phyloP scores from a whole-genome alignment of 2,888 invertebrate genomes.

The Hipparchia semele region DNA sequence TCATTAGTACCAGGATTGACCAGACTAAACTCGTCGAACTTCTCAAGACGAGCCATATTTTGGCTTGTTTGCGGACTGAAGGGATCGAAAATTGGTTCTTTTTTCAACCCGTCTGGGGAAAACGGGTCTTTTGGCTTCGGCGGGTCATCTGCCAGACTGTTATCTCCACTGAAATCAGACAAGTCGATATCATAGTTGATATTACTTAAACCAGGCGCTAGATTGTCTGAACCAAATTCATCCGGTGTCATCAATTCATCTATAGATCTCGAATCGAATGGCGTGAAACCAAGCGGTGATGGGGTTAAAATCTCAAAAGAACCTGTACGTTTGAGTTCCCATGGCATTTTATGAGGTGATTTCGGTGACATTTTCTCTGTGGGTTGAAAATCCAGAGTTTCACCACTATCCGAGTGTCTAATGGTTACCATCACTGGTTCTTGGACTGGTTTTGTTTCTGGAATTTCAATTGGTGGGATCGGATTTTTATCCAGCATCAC shows the following conservation, averaged over 20 bases:
- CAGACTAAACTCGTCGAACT: slow-evolving; percentile 68
- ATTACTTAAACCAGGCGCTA: slow-evolving; percentile 85
- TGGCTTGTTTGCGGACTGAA: slow-evolving; percentile 45
- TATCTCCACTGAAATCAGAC: slow-evolving; percentile 89
- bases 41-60: slow-evolving; percentile 53
- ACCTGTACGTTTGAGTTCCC: slow-evolving; percentile 66
- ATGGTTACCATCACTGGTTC: slow-evolving; percentile 18
- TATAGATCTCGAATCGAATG: slow-evolving; percentile 83
- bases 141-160: slow-evolving; percentile 85
- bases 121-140: slow-evolving; percentile 81
- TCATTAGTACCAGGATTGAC: slow-evolving; percentile 51
- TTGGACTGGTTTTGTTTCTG: slow-evolving; percentile 19
- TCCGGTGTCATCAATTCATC: slow-evolving; percentile 85
- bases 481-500: not conserved
- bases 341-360: slow-evolving; percentile 59
- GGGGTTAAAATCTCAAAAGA: slow-evolving; percentile 83
- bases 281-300: slow-evolving; percentile 81
- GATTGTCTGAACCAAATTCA: slow-evolving; percentile 76
- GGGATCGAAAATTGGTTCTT: slow-evolving; percentile 48
- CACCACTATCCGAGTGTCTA: slow-evolving; percentile 19
- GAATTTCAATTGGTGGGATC: slow-evolving; percentile 10
- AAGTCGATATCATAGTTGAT: slow-evolving; percentile 91
- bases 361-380: slow-evolving; percentile 60
- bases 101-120: slow-evolving; percentile 75
- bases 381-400: slow-evolving; percentile 60